These are phyloP conservation scores for Plutella xylostella DNA, from an alignment of 2,888 invertebrate genomes.

Conservation along the genomic window DNA sequence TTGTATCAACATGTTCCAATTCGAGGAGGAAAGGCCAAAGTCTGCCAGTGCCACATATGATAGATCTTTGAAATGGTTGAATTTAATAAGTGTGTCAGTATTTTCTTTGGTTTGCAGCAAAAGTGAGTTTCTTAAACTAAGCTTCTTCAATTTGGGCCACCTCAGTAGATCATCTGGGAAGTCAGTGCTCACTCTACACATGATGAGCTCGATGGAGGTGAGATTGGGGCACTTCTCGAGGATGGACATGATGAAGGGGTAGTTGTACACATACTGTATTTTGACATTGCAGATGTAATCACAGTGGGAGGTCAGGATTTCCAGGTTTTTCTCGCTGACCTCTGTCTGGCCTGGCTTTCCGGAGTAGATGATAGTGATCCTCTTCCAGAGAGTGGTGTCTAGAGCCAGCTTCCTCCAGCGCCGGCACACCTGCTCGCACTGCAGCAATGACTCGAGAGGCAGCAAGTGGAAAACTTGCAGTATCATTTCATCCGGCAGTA, in stretches of 20 bases:
- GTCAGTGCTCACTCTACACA: constrained; percentile 48
- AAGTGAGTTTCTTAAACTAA: constrained; percentile 52
- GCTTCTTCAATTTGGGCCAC: constrained; percentile 43
- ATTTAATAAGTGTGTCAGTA: constrained; percentile 35
- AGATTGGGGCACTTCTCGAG: constrained; percentile 42
- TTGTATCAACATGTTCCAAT: constrained; percentile 40
- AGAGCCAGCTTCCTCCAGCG: constrained; percentile 44
- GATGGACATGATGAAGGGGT: constrained; percentile 36
- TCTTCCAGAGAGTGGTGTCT: constrained; percentile 43
- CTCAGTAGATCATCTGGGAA: constrained; percentile 38
- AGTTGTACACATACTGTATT: constrained; percentile 50
- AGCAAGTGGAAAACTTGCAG: constrained; percentile 46
- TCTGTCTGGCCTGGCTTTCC: constrained; percentile 45
- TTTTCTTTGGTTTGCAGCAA: constrained; percentile 24
- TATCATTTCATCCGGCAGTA: constrained; percentile 51
- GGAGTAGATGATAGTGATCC: constrained; percentile 40
- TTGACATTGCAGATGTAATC: constrained; percentile 39
- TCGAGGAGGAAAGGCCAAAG: constrained; percentile 44
- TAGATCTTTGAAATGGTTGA: constrained; percentile 40
- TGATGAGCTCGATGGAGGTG: constrained; percentile 45
- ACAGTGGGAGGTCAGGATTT: constrained; percentile 39
- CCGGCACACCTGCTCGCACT: constrained; percentile 43
- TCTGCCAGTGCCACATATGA: constrained; percentile 44
- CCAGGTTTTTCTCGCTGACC: constrained; percentile 35
- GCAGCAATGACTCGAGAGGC: constrained; percentile 37